These are phyloP conservation scores for Ornithoptera priamus DNA, from an alignment of 2,888 invertebrate genomes.

Conservation along the genomic window DNA sequence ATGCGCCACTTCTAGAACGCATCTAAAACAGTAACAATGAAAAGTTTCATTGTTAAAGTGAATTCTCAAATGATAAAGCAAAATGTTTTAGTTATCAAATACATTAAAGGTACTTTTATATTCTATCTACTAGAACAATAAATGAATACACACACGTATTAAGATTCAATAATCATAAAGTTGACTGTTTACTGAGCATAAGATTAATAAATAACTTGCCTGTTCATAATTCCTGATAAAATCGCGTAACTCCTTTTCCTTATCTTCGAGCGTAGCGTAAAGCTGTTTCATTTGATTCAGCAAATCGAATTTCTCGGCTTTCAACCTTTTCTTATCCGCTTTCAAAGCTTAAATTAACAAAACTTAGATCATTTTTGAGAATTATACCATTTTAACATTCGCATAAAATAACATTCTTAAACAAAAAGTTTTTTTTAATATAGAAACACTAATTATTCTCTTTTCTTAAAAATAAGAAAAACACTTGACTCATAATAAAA, in stretches of 20 bases:
- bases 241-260: conserved; percentile 95
- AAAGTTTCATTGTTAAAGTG: neutral
- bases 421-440: no score
- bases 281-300: conserved; percentile 96
- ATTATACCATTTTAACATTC: neutral
- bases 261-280: conserved; percentile 95
- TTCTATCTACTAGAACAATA: no score
- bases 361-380: neutral
- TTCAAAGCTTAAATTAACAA: conserved; percentile 84
- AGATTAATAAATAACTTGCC: conserved; percentile 49
- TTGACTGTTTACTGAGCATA: neutral
- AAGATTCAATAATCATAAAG: no score
- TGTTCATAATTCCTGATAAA: conserved; percentile 97
- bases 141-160: no score
- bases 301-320: conserved; percentile 95
- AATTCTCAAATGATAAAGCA: neutral
- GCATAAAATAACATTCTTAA: neutral
- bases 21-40: conserved; percentile 51
- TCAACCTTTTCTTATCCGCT: conserved; percentile 93
- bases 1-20: conserved; percentile 89
- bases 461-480: no score
- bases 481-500: no score
- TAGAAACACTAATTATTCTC: no score
- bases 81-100: no score
- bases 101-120: no score